phyloP scores from a whole-genome alignment of 2,888 invertebrate species.

The Brenthis hecate region DNA sequence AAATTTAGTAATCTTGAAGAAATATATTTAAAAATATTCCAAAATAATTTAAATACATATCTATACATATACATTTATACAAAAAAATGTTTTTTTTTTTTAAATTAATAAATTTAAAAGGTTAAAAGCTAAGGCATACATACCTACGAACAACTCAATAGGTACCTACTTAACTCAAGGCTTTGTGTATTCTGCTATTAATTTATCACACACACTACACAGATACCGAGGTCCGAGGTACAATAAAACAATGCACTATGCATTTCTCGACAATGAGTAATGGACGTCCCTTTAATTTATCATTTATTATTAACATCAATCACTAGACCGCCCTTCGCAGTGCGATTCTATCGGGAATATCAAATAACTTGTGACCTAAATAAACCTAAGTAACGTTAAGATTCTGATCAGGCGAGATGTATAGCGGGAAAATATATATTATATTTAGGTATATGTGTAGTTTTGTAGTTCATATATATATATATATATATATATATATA shows the following conservation, averaged over 20 bases:
- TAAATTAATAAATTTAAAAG: too few species aligned
- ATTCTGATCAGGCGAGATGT: constrained; percentile 8
- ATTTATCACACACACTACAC: constrained; percentile 5
- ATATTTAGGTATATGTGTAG: background rate
- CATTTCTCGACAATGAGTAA: constrained; percentile 33
- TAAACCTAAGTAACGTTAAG: constrained; percentile 22
- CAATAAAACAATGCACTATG: constrained; percentile 30
- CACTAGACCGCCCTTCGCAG: constrained; percentile 30
- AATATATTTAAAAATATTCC: too few species aligned
- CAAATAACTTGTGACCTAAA: constrained; percentile 42
- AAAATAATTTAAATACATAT: too few species aligned
- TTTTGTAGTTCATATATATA: background rate
- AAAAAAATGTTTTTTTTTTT: too few species aligned
- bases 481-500: background rate
- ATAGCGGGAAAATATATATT: constrained; percentile 5
- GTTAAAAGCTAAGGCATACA: background rate
- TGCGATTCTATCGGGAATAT: constrained; percentile 40
- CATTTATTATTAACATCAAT: constrained; percentile 21
- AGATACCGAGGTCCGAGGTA: constrained; percentile 7
- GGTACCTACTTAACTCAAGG: background rate
- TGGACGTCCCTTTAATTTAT: constrained; percentile 30
- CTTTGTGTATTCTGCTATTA: constrained; percentile 3
- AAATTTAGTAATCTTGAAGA: too few species aligned
- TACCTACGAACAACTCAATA: background rate
- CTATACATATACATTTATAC: too few species aligned